These are phyloP conservation scores for Urocitellus parryii DNA, from an alignment of 2,113 vertebrate species.

Conservation along the genomic window DNA sequence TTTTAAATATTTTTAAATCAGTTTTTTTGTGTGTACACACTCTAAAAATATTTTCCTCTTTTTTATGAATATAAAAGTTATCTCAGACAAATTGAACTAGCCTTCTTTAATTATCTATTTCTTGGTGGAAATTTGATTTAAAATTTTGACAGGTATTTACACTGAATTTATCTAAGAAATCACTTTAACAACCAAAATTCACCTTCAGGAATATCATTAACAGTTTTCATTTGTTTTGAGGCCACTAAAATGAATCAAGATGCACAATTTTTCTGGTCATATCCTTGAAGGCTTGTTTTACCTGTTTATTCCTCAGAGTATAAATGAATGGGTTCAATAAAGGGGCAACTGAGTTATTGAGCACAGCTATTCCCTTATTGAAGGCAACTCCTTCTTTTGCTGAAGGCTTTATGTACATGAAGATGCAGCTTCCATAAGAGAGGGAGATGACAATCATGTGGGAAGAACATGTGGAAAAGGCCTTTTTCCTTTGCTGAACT, in stretches of 20 bases:
- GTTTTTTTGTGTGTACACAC: neutral
- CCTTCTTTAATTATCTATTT: no score
- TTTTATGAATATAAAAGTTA: neutral
- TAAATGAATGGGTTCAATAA: slow-evolving; percentile 75
- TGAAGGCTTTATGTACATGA: slow-evolving; percentile 61
- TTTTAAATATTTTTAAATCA: neutral
- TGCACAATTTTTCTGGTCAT: neutral
- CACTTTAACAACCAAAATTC: no score
- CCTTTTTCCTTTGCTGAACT: slow-evolving; percentile 47
- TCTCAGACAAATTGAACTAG: no score
- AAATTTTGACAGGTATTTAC: no score
- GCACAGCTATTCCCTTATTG: slow-evolving; percentile 49
- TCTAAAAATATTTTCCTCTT: neutral
- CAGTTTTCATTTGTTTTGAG: no score
- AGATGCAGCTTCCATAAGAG: slow-evolving; percentile 59
- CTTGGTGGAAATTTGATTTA: no score
- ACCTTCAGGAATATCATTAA: no score
- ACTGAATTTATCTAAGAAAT: no score
- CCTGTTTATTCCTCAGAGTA: slow-evolving; percentile 73
- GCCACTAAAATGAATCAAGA: neutral
- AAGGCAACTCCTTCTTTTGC: slow-evolving; percentile 26
- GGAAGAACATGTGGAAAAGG: slow-evolving; percentile 55
- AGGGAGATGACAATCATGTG: slow-evolving; percentile 50
- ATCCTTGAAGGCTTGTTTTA: slow-evolving; percentile 69
- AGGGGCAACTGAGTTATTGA: slow-evolving; percentile 49